phyloP scores from a whole-genome alignment of 2,113 vertebrate genomes.

The Leptodactylus fuscus region DNA sequence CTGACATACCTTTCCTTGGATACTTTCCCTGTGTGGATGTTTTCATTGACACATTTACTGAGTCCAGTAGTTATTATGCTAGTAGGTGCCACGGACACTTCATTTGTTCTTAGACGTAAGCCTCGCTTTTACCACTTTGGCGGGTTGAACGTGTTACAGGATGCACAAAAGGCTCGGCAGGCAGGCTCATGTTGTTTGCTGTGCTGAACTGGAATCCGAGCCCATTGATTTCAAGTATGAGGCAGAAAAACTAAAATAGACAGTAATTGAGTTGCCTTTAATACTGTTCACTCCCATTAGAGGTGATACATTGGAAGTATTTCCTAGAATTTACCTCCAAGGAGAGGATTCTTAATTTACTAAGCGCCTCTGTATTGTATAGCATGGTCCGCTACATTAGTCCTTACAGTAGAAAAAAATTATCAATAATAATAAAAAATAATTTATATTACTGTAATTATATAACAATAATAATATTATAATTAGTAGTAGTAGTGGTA shows the following conservation, averaged over 20 bases:
- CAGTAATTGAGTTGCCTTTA: background rate
- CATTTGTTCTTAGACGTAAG: slow-evolving; percentile 34
- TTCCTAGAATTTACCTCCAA: background rate
- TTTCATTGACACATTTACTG: slow-evolving; percentile 16
- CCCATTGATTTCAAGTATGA: slow-evolving; percentile 17
- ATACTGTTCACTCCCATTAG: background rate
- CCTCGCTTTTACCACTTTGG: slow-evolving; percentile 29
- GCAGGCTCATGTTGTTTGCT: slow-evolving; percentile 14
- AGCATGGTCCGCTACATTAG: no score
- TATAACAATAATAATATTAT: no score
- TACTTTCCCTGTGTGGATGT: slow-evolving; percentile 32
- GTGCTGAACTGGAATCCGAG: slow-evolving; percentile 15
- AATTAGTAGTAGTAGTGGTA: no score
- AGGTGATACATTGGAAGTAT: background rate
- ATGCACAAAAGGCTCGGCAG: slow-evolving; percentile 41
- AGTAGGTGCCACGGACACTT: slow-evolving; percentile 46
- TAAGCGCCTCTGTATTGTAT: no score
- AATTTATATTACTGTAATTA: no score
- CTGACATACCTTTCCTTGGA: slow-evolving; percentile 13
- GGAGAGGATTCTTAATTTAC: no score
- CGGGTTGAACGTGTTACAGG: slow-evolving; percentile 29
- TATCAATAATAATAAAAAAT: no score
- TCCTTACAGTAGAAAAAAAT: no score
- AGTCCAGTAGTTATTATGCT: slow-evolving; percentile 37
- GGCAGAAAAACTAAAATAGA: background rate